Evolutionary conservation across 2,113 vertebrate species (phyloP).

Genomic region (Anser brachyrhynchus): DNA sequence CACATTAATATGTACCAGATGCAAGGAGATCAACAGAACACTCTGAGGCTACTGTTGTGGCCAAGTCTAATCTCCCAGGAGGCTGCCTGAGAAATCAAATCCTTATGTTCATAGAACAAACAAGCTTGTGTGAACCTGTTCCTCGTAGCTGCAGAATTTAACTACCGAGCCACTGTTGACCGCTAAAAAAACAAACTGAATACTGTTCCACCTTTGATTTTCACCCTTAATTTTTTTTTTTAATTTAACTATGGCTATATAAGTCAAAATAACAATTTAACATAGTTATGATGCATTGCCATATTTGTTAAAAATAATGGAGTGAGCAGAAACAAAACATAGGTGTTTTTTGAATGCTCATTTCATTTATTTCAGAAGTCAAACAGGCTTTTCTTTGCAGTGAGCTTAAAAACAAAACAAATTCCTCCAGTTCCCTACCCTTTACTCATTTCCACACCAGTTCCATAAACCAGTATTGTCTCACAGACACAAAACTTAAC

Average conservation of each 20-base stretch:
- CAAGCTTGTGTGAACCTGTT: not conserved
- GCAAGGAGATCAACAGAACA: slow-evolving; percentile 1
- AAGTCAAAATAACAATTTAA: not conserved
- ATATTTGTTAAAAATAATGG: not conserved
- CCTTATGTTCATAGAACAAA: slow-evolving; percentile 3
- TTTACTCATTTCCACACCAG: not conserved
- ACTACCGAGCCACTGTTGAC: not conserved
- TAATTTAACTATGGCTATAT: not conserved
- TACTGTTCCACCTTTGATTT: not conserved
- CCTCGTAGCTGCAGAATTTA: not conserved
- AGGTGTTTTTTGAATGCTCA: not conserved
- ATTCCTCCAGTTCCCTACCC: not conserved
- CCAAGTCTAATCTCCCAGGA: not conserved
- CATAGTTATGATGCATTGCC: not conserved
- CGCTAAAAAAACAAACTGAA: not conserved
- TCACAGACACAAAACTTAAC: not conserved
- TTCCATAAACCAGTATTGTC: not conserved
- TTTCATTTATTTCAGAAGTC: not conserved
- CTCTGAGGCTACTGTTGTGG: not conserved
- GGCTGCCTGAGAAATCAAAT: not conserved
- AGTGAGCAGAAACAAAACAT: not conserved
- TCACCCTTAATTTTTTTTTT: not conserved
- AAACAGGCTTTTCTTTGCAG: not conserved
- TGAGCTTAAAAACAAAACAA: not conserved
- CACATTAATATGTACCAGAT: slow-evolving; percentile 43